Evolutionary conservation across 2,797 vertebrate species (phyloP).

Genomic region (Epinephelus coioides): DNA sequence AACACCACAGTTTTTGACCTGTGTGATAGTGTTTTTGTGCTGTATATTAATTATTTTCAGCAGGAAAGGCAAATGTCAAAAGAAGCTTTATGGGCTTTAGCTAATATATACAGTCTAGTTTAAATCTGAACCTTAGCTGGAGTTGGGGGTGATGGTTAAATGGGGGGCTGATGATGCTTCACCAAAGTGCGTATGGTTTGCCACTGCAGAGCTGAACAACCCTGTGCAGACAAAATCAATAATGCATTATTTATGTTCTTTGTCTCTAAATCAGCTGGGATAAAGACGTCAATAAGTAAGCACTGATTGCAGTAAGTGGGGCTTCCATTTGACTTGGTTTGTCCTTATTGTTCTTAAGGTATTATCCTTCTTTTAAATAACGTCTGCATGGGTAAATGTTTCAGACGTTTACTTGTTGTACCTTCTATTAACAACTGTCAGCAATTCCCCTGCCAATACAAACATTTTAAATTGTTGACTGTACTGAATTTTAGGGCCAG

Average conservation of each 20-base stretch:
- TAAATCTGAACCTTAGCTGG: slow-evolving; percentile 11
- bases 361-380: neutral
- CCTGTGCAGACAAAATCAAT: slow-evolving; percentile 59
- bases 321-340: slow-evolving; percentile 46
- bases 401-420: neutral
- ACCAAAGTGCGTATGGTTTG: slow-evolving; percentile 36
- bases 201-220: slow-evolving; percentile 19
- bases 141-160: neutral
- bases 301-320: slow-evolving; percentile 57
- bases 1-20: slow-evolving; percentile 11
- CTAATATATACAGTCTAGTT: slow-evolving; percentile 41
- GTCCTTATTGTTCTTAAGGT: slow-evolving; percentile 4
- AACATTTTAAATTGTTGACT: neutral
- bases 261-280: slow-evolving; percentile 62
- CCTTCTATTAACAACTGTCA: neutral
- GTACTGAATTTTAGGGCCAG: no score
- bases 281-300: slow-evolving; percentile 56
- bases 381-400: neutral
- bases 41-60: slow-evolving; percentile 18
- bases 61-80: slow-evolving; percentile 20
- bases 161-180: slow-evolving; percentile 1
- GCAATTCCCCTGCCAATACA: neutral
- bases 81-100: slow-evolving; percentile 29
- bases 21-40: slow-evolving; percentile 1
- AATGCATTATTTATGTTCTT: slow-evolving; percentile 71